phyloP scores from a whole-genome alignment of 2,113 vertebrate genomes.

The Nycticorax nycticorax region DNA sequence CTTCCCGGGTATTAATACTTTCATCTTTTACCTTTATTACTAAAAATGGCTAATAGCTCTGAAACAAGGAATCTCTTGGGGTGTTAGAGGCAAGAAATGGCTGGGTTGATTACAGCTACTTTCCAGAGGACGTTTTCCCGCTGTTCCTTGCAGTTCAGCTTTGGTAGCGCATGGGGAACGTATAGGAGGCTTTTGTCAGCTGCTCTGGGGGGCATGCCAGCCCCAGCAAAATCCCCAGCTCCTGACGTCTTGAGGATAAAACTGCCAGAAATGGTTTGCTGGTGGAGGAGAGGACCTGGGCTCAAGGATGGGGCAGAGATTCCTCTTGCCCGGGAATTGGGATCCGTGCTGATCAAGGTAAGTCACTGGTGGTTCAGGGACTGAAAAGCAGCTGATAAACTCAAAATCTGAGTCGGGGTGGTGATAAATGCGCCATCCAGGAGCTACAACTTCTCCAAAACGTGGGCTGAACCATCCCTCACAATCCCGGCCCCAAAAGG shows the following conservation, averaged over 20 bases:
- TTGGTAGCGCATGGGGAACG: background rate
- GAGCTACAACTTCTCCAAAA: background rate
- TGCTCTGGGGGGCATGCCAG: background rate
- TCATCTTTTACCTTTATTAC: background rate
- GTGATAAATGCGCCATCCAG: rapidly evolving
- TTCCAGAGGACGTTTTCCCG: background rate
- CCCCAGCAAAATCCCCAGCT: background rate
- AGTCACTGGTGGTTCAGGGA: background rate
- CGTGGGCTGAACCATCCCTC: background rate
- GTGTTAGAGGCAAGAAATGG: background rate
- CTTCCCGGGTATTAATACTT: background rate
- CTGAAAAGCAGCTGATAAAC: background rate
- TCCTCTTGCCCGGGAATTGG: rapidly evolving
- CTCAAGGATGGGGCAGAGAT: background rate
- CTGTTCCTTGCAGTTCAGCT: background rate
- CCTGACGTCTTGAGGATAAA: rapidly evolving
- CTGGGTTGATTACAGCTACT: background rate
- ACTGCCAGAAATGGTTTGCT: background rate
- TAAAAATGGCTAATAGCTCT: background rate
- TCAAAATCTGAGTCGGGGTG: rapidly evolving
- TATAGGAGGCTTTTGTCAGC: background rate
- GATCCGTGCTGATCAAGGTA: background rate
- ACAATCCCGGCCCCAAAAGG: rapidly evolving
- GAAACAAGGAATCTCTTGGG: background rate
- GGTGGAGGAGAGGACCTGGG: background rate